Conservation (phyloP, 1,140 invertebrate genomes). For the Lysiphlebus fabarum region DNA sequence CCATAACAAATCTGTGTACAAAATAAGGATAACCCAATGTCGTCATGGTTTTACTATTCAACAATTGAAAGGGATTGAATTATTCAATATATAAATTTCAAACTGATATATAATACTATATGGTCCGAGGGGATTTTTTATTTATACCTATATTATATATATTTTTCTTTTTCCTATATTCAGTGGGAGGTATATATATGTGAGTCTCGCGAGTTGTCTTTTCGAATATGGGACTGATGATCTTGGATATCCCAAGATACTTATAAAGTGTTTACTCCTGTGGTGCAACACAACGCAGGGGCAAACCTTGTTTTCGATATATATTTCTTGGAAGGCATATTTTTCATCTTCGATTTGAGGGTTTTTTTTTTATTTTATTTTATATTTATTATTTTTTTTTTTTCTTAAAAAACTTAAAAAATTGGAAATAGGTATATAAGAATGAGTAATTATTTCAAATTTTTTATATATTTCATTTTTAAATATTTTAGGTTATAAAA, state of each 20-base stretch:
- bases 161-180: no score
- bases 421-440: neutral
- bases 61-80: constrained; percentile 17
- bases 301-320: constrained; percentile 34
- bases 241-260: neutral
- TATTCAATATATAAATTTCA: no score
- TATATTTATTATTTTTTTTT: no score
- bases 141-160: no score
- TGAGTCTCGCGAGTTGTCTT: neutral
- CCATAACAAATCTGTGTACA: constrained; percentile 46
- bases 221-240: neutral
- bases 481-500: no score
- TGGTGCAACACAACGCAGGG: constrained; percentile 25
- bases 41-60: constrained; percentile 39
- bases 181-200: neutral
- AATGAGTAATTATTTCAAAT: neutral
- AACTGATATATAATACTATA: no score
- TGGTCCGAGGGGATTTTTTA: no score
- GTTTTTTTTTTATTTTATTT: neutral
- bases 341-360: constrained; percentile 14
- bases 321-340: constrained; percentile 28
- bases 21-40: constrained; percentile 46
- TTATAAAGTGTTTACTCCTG: constrained; percentile 18
- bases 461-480: no score
- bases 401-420: neutral